Evolutionary conservation across 2,888 invertebrate species (phyloP), one percentile per base, ranked within the genome.

Genomic region (Eustalomyia histrio): DNA sequence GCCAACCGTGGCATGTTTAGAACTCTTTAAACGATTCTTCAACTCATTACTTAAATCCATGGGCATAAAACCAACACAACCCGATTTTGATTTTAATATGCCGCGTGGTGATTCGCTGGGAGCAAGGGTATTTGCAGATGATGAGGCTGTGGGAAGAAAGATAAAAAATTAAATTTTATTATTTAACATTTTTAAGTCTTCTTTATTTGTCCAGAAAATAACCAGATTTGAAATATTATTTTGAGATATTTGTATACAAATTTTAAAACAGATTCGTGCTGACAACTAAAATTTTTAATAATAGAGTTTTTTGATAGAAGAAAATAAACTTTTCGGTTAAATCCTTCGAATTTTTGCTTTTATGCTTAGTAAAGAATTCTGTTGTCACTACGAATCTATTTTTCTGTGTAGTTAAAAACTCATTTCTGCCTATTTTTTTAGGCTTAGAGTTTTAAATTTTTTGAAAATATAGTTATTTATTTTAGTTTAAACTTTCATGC

Each of bases 31-130:
- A 16, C 90, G 90, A 82, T 88, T 90, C 84, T 90, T 90, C 1
- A 90, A 84, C 83, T 90, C 90, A 1, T 90, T 88, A 84, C 87
- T 90, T 35, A 90, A 85, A 84, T 90, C 90, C 72, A 86, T 87
- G 58, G 90, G 90, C 88, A 90, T 89, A 35, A 90, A 85, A 82
- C 89, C 86, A 71, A 88, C 88, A 73, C 88, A 85, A 35, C 85
- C 86, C 18, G 88, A 86, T 85, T 90, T 85, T 0, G 89, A 87
- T 84, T 90, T 90, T 7, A 89, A 82, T 61, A 90, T 89, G 79
- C 89, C 86, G 76, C 85, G 88, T 1, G 85, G 79, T 1, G 87
- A 83, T 71, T 87, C 88, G 12, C 72, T 60, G 0, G 85, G 82
- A 39, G 74, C 53, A 16, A 85, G 76, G 33, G 73, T 65, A 9